phyloP scores from a whole-genome alignment of 2,797 vertebrate species.

The Sparus aurata region DNA sequence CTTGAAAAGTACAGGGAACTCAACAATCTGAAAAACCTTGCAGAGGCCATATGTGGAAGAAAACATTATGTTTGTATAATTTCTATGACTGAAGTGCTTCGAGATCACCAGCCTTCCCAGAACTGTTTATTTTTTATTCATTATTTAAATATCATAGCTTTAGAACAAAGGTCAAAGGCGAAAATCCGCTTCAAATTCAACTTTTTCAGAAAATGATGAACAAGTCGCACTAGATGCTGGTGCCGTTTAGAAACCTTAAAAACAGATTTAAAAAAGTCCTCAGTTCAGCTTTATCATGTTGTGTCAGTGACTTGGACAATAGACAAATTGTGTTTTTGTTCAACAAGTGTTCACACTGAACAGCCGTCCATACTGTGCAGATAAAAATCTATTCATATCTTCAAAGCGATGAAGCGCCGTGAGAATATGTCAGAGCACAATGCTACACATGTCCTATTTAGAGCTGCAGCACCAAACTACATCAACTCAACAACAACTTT shows the following conservation, averaged over 20 bases:
- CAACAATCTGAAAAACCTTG: not conserved
- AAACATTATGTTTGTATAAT: not conserved
- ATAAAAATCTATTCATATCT: slow-evolving; percentile 59
- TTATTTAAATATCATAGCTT: not conserved
- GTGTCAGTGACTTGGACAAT: slow-evolving; percentile 13
- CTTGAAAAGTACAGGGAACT: not conserved
- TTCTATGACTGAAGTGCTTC: not conserved
- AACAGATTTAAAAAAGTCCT: not conserved
- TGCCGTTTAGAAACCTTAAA: not conserved
- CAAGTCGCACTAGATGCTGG: not conserved
- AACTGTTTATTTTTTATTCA: not conserved
- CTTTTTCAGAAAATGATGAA: not conserved
- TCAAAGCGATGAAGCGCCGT: slow-evolving; percentile 36
- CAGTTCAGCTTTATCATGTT: slow-evolving; percentile 22
- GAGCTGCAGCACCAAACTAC: slow-evolving; percentile 66
- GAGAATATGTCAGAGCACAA: slow-evolving; percentile 77
- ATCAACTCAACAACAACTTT: slow-evolving; percentile 69
- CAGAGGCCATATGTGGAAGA: not conserved
- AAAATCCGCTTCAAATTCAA: not conserved
- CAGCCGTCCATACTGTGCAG: slow-evolving; percentile 39
- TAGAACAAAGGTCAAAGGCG: not conserved
- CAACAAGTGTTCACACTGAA: slow-evolving; percentile 47
- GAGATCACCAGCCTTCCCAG: not conserved
- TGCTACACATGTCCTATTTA: slow-evolving; percentile 76
- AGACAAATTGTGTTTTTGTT: slow-evolving; percentile 22